A percentile compares a stretch with the other conserved stretches of the same genome.
Evolutionary conservation across 2,797 vertebrate genomes (phyloP).

Genomic region (Phrynocephalus vlangalii): DNA sequence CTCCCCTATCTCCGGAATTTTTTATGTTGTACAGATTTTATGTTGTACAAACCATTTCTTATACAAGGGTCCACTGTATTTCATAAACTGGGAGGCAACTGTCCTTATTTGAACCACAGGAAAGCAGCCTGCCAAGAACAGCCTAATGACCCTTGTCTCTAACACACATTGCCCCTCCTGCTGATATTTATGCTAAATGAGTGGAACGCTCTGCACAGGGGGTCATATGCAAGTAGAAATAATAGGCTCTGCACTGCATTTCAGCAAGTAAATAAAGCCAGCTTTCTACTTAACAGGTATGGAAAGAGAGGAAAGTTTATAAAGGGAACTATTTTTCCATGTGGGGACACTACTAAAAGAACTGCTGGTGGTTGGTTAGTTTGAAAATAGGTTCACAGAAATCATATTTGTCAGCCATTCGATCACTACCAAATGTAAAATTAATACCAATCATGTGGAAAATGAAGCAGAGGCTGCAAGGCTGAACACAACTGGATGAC

Average conservation of each 20-base stretch:
- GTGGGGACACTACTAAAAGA: not conserved
- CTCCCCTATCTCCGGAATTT: too few species aligned
- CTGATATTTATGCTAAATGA: conserved; percentile 24
- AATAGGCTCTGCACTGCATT: not conserved
- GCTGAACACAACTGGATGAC: not conserved
- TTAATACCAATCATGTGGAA: not conserved
- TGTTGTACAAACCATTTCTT: too few species aligned
- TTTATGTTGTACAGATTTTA: too few species aligned
- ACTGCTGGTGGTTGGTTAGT: not conserved
- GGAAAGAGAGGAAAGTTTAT: not conserved
- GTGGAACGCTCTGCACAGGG: conserved; percentile 23
- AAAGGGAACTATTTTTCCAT: not conserved
- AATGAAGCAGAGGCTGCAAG: not conserved
- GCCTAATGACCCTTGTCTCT: conserved; percentile 21
- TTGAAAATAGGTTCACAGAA: too few species aligned
- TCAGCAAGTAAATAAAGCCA: not conserved
- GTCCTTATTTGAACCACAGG: conserved; percentile 14
- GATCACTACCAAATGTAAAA: not conserved
- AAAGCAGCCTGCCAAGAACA: conserved; percentile 21
- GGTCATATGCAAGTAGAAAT: conserved; percentile 12
- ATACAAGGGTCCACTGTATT: not conserved
- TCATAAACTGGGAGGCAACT: not conserved
- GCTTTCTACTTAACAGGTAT: not conserved
- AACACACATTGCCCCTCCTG: conserved; percentile 23
- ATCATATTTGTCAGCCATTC: too few species aligned